Evolutionary conservation across 1,140 invertebrate genomes (phyloP).

Genomic region (Drosophila setifemur): DNA sequence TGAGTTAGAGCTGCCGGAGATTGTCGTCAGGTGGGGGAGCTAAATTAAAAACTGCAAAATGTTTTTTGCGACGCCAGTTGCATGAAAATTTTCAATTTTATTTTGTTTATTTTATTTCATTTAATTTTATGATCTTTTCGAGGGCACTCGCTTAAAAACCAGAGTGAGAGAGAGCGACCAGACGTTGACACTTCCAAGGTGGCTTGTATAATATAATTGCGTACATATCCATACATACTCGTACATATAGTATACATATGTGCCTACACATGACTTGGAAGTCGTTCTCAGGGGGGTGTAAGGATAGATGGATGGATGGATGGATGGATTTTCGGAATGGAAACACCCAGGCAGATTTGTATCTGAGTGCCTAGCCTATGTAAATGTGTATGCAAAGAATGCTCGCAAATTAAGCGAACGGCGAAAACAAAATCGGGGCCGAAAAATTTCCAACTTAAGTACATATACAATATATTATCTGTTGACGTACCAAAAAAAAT

Average conservation of each 20-base stretch:
- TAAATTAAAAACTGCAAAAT: constrained; percentile 56
- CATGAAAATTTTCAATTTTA: constrained; percentile 62
- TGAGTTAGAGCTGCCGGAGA: constrained; percentile 14
- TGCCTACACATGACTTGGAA: not conserved
- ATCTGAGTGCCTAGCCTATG: not conserved
- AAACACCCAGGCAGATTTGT: not conserved
- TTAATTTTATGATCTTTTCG: constrained; percentile 46
- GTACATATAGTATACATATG: no score
- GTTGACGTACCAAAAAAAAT: constrained; percentile 69
- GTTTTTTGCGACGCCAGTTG: constrained; percentile 55
- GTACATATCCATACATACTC: not conserved
- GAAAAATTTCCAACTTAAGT: constrained; percentile 27
- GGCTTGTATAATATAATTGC: constrained; percentile 14
- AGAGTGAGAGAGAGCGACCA: not conserved
- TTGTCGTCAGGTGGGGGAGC: not conserved
- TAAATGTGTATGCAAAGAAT: constrained; percentile 11
- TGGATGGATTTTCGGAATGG: not conserved
- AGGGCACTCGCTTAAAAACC: constrained; percentile 40
- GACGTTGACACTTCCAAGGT: constrained; percentile 55
- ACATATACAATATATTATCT: constrained; percentile 70
- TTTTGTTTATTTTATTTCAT: constrained; percentile 31
- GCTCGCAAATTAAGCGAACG: constrained; percentile 36
- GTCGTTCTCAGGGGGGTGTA: constrained; percentile 1
- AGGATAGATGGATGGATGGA: constrained; percentile 8
- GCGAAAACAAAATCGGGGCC: constrained; percentile 14